Evolutionary conservation across 1,140 invertebrate species (phyloP).

Genomic region (Yoshiicerus persimilis): DNA sequence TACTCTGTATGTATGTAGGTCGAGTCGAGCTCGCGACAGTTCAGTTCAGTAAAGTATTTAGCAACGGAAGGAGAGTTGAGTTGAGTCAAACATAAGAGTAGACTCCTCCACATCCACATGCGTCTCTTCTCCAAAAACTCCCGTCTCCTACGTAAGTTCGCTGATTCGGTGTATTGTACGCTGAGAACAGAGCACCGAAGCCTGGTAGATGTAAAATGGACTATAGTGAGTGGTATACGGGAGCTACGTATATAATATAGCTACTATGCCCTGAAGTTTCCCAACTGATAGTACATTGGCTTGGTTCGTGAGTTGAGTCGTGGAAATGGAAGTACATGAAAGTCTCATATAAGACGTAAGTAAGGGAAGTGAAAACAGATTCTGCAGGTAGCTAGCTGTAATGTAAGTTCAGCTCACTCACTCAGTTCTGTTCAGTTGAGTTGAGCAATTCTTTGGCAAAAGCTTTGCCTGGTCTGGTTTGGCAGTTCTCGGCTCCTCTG

Average conservation of each 20-base stretch:
- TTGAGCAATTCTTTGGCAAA: conserved; percentile 10
- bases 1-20: conserved; percentile 12
- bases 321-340: neutral
- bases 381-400: neutral
- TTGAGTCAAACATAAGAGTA: neutral
- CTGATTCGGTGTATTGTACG: neutral
- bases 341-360: neutral
- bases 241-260: no score
- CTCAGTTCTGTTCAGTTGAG: neutral
- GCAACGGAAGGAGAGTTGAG: neutral
- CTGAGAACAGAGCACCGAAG: neutral
- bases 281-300: conserved; percentile 3
- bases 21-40: conserved; percentile 15
- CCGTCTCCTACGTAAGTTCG: neutral
- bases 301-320: neutral
- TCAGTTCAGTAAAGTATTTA: neutral
- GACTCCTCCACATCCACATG: neutral
- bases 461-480: neutral
- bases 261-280: neutral
- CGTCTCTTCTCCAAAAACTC: neutral
- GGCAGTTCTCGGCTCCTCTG: neutral
- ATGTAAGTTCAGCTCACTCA: neutral
- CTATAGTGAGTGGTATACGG: no score
- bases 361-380: conserved; percentile 1
- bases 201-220: neutral